Evolutionary conservation across 2,888 invertebrate species (phyloP), one percentile per base, ranked within the genome.

Genomic region (Oxyteleia sp.): DNA sequence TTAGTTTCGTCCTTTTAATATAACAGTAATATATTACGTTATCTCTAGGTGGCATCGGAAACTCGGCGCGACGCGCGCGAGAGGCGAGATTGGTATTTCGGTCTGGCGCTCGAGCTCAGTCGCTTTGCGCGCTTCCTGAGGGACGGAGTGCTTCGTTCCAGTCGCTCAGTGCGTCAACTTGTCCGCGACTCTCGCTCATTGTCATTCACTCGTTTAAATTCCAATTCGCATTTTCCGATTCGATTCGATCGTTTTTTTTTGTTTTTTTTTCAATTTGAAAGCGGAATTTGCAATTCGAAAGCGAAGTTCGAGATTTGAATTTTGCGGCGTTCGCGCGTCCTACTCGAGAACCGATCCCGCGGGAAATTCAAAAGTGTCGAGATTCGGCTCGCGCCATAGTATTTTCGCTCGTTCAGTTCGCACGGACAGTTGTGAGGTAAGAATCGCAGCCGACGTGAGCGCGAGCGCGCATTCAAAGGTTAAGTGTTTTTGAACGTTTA

Each of bases 401-500:
- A 8, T 23, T 20, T 59, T 55, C n/a, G n/a, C n/a, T 69, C 18
- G 26, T 5, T 26, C 49, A 15, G 61, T 81, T 69, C 57, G 43
- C 68, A 63, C 61, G 64, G 29, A 45, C 63, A 32, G 26, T 64
- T 20, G 83, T 32, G 79, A 80, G 84, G 79, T 84, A 84, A 84
- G 84, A 59, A 41, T 83, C 51, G 61, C 49, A 75, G n/a, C 15
- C 26, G 32, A 63, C 51, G 64, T 20, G 64, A 64, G 29, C 26
- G 64, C 47, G 81, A 78, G 74, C 51, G 68, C 59, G 63, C 75
- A 76, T 63, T 85, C 72, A 85, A 85, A 85, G 84, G 85, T 85
- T 82, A 85, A 85, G 78, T 85, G 82, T 80, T 81, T 84, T 84
- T 78, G 78, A 84, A 74, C 81, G 84, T 84, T 81, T 84, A 84